phyloP scores from a whole-genome alignment of 2,113 vertebrate species.

The Paraplagusia blochii region DNA sequence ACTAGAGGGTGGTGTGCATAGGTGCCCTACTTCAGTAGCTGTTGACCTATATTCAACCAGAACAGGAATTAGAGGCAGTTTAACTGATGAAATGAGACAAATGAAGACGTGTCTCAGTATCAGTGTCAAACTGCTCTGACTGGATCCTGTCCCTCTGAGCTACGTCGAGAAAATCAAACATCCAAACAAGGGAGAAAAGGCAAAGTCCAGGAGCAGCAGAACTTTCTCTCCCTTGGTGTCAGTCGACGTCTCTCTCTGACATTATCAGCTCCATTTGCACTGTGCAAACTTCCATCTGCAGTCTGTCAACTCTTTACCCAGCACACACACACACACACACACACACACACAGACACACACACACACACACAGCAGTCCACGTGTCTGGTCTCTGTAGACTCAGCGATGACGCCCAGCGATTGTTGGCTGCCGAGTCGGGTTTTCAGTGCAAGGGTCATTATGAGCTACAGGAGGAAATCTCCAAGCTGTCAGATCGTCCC shows the following conservation, averaged over 20 bases:
- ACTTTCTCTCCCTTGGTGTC: neutral
- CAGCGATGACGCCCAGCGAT: slow-evolving; percentile 24
- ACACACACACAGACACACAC: neutral
- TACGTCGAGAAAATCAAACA: slow-evolving; percentile 22
- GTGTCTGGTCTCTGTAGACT: slow-evolving; percentile 17
- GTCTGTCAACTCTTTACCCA: slow-evolving; percentile 27
- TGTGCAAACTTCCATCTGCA: slow-evolving; percentile 33
- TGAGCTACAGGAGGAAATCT: slow-evolving; percentile 33
- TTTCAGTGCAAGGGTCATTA: slow-evolving; percentile 32
- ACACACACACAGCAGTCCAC: slow-evolving; percentile 24
- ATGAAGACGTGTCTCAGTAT: neutral
- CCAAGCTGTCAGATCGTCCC: slow-evolving; percentile 31
- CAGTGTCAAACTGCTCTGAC: neutral
- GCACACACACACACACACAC: neutral
- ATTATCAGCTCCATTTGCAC: slow-evolving; percentile 17
- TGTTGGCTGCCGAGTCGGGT: slow-evolving; percentile 3
- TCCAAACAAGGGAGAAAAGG: slow-evolving; percentile 22
- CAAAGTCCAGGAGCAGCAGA: neutral
- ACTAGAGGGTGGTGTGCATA: slow-evolving; percentile 36
- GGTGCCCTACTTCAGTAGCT: neutral
- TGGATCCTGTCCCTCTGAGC: slow-evolving; percentile 14
- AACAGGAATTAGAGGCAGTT: neutral
- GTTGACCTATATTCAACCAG: slow-evolving; percentile 9
- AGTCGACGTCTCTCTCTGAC: neutral
- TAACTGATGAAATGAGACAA: neutral